phyloP scores from a whole-genome alignment of 2,797 vertebrate species.

The Sebastes iracundus region DNA sequence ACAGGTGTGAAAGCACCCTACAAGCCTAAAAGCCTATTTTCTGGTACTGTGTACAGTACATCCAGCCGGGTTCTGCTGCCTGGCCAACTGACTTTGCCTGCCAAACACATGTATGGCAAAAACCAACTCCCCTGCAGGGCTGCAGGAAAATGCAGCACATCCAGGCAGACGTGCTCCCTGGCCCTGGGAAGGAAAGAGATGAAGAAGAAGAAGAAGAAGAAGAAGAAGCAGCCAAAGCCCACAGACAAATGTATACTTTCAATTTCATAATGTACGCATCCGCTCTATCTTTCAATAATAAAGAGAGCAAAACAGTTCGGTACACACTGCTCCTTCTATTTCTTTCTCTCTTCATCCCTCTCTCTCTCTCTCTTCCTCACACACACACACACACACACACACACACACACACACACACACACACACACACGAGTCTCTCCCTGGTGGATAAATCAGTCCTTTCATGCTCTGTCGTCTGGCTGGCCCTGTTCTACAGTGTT shows the following conservation, averaged over 20 bases:
- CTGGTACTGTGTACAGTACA: slow-evolving; percentile 32
- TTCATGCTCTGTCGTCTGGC: slow-evolving; percentile 74
- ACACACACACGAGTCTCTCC: slow-evolving; percentile 39
- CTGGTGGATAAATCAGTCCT: slow-evolving; percentile 77
- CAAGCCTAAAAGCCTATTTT: slow-evolving; percentile 39
- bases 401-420: background rate
- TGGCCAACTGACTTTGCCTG: slow-evolving; percentile 51
- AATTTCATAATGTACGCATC: slow-evolving; percentile 33
- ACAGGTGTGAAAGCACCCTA: background rate
- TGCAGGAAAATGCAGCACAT: slow-evolving; percentile 23
- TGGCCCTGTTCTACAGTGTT: slow-evolving; percentile 71
- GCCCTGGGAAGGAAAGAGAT: slow-evolving; percentile 21
- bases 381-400: background rate
- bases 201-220: background rate
- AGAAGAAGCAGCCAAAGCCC: slow-evolving; percentile 8
- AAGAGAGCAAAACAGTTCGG: slow-evolving; percentile 39
- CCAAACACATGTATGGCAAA: slow-evolving; percentile 76
- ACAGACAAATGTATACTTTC: slow-evolving; percentile 13
- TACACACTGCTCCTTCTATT: slow-evolving; percentile 2
- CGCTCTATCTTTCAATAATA: slow-evolving; percentile 40
- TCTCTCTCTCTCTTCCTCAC: background rate
- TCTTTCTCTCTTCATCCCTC: background rate
- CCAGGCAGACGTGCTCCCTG: slow-evolving; percentile 46
- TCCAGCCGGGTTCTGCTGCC: slow-evolving; percentile 36
- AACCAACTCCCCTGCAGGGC: slow-evolving; percentile 27